These are phyloP conservation scores for Thereva unica DNA, from an alignment of 2,888 invertebrate genomes.

Conservation along the genomic window DNA sequence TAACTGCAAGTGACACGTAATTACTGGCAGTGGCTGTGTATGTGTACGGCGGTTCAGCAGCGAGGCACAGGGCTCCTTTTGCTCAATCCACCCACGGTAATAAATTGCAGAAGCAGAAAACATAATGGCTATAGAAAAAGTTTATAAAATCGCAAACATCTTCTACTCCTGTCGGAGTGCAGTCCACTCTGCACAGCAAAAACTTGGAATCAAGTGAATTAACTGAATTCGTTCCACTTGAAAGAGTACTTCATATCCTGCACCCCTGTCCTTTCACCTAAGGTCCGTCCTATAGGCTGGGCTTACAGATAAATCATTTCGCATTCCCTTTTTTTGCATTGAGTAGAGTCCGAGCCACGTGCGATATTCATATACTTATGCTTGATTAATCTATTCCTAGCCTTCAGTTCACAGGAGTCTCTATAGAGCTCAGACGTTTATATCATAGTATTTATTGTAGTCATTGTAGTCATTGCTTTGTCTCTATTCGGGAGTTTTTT, in stretches of 20 bases:
- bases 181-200: constrained; percentile 7
- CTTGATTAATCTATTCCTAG: constrained; percentile 27
- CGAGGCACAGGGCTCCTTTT: neutral
- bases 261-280: constrained; percentile 18
- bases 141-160: constrained; percentile 1
- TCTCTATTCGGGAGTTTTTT: too few relatives aligned
- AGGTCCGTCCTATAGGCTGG: constrained; percentile 6
- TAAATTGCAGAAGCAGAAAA: constrained; percentile 27
- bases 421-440: constrained; percentile 16
- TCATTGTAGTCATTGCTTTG: too few relatives aligned
- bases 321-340: constrained; percentile 6
- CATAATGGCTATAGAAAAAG: constrained; percentile 30
- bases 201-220: constrained; percentile 39
- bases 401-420: neutral
- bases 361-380: constrained; percentile 5
- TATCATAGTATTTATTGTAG: too few relatives aligned
- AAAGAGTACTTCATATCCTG: constrained; percentile 40
- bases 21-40: constrained; percentile 19
- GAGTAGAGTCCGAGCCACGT: neutral
- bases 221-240: constrained; percentile 42
- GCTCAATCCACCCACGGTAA: constrained; percentile 22
- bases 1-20: constrained; percentile 29
- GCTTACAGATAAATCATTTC: constrained; percentile 30
- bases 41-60: constrained; percentile 9
- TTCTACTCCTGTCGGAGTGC: neutral